A percentile compares a stretch with the other conserved stretches of the same genome.
phyloP scores from a whole-genome alignment of 92 coral and sea anemone genomes.

The Scolanthus callimorphus region DNA sequence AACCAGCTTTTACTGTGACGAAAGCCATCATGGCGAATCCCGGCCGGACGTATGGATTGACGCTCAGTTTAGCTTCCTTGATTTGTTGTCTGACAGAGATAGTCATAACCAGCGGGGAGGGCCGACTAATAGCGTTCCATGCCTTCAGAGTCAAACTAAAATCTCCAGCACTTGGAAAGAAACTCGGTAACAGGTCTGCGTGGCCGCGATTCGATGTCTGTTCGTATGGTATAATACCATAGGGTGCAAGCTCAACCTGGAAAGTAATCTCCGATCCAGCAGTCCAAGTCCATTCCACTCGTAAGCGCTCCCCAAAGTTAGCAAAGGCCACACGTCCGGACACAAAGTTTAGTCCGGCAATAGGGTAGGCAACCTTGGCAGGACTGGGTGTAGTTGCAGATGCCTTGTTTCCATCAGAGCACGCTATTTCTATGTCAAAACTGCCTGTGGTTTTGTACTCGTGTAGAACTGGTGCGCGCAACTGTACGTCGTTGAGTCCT shows the following conservation, averaged over 20 bases:
- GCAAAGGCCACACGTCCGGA: not conserved
- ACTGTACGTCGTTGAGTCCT: conserved; percentile 16
- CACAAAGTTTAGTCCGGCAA: conserved; percentile 50
- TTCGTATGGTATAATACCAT: not conserved
- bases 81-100: conserved; percentile 41
- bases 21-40: conserved; percentile 44
- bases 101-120: conserved; percentile 14
- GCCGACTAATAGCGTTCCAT: conserved; percentile 53
- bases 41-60: conserved; percentile 54
- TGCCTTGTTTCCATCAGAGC: conserved; percentile 29
- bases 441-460: conserved; percentile 25
- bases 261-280: conserved; percentile 53
- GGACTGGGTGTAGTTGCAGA: not conserved
- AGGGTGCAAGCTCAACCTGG: conserved; percentile 11
- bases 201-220: not conserved
- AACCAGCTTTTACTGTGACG: conserved; percentile 48
- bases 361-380: conserved; percentile 51
- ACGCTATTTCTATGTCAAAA: conserved; percentile 28
- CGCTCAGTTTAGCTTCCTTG: conserved; percentile 18
- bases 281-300: conserved; percentile 60
- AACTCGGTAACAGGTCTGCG: conserved; percentile 16
- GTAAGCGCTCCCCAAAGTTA: conserved; percentile 26
- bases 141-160: conserved; percentile 54
- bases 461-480: conserved; percentile 44
- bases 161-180: conserved; percentile 51